Evolutionary conservation across 1,140 invertebrate species (phyloP), one percentile per base, ranked within the genome.

Genomic region (Pseudomyrmex gracilis): DNA sequence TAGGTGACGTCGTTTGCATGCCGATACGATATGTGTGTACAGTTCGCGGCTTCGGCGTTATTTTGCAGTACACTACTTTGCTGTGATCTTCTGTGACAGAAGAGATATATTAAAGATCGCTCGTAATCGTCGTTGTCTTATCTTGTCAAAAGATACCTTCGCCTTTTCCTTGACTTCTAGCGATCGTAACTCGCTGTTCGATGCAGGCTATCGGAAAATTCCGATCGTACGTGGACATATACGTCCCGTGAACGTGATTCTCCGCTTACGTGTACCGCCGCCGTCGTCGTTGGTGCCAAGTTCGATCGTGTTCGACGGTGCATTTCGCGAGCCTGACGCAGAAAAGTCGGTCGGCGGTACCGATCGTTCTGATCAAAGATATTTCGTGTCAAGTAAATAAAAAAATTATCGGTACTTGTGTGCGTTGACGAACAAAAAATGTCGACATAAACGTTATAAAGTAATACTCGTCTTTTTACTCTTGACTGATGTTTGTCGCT

Each of bases 171-270:
- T 22, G 64, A 58, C 53, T 68, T 76, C 22, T 77, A 89, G 83
- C 80, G 80, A 82, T 88, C 86, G 89, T 93, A 93, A 92, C 91
- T 92, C 88, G 86, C 74, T 47, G 74, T 53, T 55, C 58, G 73
- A 58, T 51, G 73, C 64, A 68, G 86, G 88, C 89, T 92, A 92
- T 93, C 90, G 90, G 90, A 93, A 93, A 93, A 93, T 93, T 92
- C 91, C 91, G 76, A 92, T 92, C 92, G 86, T 88, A 83, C 76
- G 88, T 90, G 87, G 85, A 64, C 77, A 90, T 93, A 92, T 92
- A 90, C 85, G 90, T 85, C 60, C 49, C 49, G 84, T 60, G 63
- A 66, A 64, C 83, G 53, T 13, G 60, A 63, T n/a, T 49, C 66
- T 60, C 3, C 12, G 60, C 49, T 13, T 34, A 60, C 67, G 4